A percentile compares a stretch with the other conserved stretches of the same genome.
These are phyloP conservation scores for Synergus laeviventris DNA, from an alignment of 2,888 invertebrate genomes.

Conservation along the genomic window DNA sequence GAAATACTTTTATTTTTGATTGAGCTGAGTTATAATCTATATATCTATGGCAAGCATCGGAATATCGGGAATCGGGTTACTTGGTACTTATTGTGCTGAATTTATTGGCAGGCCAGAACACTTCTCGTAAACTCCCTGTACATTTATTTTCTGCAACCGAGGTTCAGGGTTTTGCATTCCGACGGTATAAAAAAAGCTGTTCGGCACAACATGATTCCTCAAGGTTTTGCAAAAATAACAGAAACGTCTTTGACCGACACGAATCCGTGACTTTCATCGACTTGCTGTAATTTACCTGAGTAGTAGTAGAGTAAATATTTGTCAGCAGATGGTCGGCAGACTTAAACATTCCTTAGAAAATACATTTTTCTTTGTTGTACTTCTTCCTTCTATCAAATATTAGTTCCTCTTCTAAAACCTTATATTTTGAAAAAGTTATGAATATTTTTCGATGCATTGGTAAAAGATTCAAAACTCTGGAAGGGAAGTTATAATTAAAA, in stretches of 20 bases:
- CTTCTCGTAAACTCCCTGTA: conserved; percentile 12
- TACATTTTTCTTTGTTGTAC: neutral
- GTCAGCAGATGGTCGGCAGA: neutral
- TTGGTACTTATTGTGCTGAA: conserved; percentile 45
- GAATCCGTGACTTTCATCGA: conserved; percentile 7
- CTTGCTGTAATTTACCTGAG: neutral
- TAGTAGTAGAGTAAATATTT: conserved; percentile 1
- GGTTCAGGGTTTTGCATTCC: conserved; percentile 3
- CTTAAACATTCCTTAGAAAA: neutral
- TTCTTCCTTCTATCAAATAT: neutral
- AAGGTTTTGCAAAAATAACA: conserved; percentile 6
- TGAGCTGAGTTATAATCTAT: neutral
- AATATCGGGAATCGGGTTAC: conserved; percentile 38
- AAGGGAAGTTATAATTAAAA: neutral
- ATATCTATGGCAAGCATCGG: neutral
- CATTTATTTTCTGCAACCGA: conserved; percentile 12
- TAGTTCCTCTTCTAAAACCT: neutral
- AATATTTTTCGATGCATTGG: neutral
- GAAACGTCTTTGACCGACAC: conserved; percentile 7
- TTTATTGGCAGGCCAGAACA: conserved; percentile 17
- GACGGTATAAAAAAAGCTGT: neutral
- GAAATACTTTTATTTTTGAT: neutral
- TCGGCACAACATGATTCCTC: neutral
- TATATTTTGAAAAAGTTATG: neutral
- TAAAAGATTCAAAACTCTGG: neutral